Evolutionary conservation across 2,797 vertebrate species (phyloP).

Genomic region (Cirrhinus mrigala): DNA sequence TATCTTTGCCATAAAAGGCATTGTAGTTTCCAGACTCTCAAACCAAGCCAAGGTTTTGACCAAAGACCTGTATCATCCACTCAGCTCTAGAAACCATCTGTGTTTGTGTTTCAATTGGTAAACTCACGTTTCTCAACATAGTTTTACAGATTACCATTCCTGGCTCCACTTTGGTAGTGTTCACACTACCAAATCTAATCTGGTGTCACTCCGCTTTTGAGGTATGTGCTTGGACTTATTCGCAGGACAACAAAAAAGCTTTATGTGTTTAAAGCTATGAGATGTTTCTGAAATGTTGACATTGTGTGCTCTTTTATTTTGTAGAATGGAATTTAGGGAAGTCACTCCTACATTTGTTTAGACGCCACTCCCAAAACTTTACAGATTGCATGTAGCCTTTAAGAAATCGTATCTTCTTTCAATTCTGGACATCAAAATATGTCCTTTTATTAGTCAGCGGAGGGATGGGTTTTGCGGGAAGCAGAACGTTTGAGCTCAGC

Average conservation of each 20-base stretch:
- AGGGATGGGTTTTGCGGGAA: not conserved
- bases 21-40: constrained; percentile 62
- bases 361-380: not conserved
- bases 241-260: no score
- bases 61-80: constrained; percentile 48
- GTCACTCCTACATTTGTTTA: not conserved
- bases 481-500: constrained; percentile 19
- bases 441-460: not conserved
- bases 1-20: constrained; percentile 82
- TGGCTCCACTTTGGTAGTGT: not conserved
- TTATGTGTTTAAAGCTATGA: not conserved
- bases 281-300: not conserved
- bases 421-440: not conserved
- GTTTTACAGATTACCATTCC: not conserved
- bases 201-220: not conserved
- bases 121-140: not conserved
- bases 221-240: not conserved
- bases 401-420: not conserved
- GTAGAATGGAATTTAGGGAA: not conserved
- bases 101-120: not conserved
- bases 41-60: constrained; percentile 62
- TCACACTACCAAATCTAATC: constrained; percentile 38
- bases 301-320: not conserved
- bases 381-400: not conserved
- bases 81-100: constrained; percentile 9